Percentiles rank a stretch among this genome's conserved stretches.
Conservation (phyloP, 2,113 vertebrate genomes). For the Ifrita kowaldi region DNA sequence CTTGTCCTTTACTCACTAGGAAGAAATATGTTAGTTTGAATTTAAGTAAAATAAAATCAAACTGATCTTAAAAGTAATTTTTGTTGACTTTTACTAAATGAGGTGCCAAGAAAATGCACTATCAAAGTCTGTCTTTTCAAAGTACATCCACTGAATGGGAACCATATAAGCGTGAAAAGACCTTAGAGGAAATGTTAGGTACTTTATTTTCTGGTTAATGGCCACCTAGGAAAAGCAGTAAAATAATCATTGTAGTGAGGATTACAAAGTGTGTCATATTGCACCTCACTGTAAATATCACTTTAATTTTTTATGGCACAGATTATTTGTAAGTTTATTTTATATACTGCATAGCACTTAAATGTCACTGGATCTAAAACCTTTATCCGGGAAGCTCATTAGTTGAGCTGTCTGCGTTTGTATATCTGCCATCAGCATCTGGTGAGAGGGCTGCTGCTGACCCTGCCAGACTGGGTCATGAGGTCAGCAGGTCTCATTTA, state of each 20-base stretch:
- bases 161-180: background rate
- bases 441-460: conserved; percentile 73
- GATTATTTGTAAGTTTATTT: conserved; percentile 37
- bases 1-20: background rate
- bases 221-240: background rate
- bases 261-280: background rate
- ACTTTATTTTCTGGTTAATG: conserved; percentile 7
- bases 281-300: conserved; percentile 22
- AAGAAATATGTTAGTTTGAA: background rate
- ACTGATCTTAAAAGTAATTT: background rate
- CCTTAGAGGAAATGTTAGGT: background rate
- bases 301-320: conserved; percentile 20
- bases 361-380: conserved; percentile 37
- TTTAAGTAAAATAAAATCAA: background rate
- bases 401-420: conserved; percentile 63
- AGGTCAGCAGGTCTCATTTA: conserved; percentile 83
- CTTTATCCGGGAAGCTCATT: conserved; percentile 68
- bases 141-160: background rate
- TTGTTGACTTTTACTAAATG: background rate
- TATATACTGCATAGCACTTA: conserved; percentile 8
- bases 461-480: conserved; percentile 76
- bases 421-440: conserved; percentile 77
- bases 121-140: background rate
- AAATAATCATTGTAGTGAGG: background rate
- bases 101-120: background rate